Evolutionary conservation across 2,113 vertebrate genomes (phyloP).

Genomic region (Scophthalmus maximus): DNA sequence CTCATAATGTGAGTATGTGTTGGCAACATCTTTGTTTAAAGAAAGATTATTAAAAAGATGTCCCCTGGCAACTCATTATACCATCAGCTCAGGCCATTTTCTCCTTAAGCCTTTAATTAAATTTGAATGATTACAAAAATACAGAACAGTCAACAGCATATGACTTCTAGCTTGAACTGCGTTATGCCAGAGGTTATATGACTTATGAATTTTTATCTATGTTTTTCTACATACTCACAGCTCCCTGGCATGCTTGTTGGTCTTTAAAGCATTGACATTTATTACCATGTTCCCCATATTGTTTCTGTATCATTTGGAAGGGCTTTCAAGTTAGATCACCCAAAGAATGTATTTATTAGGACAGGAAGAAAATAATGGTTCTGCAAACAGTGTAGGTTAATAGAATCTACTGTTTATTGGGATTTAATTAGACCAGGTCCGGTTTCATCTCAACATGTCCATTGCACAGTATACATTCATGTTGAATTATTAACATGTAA

Average conservation of each 20-base stretch:
- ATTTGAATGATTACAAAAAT: constrained; percentile 82
- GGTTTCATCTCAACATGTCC: too few relatives aligned
- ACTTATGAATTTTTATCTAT: constrained; percentile 51
- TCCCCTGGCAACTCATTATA: constrained; percentile 85
- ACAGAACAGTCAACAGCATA: constrained; percentile 78
- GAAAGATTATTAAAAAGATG: constrained; percentile 82
- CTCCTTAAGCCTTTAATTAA: constrained; percentile 82
- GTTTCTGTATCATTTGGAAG: constrained; percentile 16
- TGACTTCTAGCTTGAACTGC: constrained; percentile 71
- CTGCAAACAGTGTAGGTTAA: too few relatives aligned
- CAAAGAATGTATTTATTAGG: constrained; percentile 32
- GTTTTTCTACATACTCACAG: constrained; percentile 34
- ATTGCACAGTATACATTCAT: too few relatives aligned
- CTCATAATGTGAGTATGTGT: constrained; percentile 72
- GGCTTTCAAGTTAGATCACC: constrained; percentile 33
- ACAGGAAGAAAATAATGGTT: constrained; percentile 4
- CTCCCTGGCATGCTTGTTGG: constrained; percentile 48
- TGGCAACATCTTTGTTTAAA: constrained; percentile 84
- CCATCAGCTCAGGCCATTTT: constrained; percentile 79
- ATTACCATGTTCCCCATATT: constrained; percentile 30
- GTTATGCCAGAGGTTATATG: constrained; percentile 74
- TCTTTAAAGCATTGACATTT: constrained; percentile 52
- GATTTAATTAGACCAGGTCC: too few relatives aligned
- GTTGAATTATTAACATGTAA: too few relatives aligned
- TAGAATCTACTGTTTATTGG: too few relatives aligned